phyloP scores from a whole-genome alignment of 2,113 vertebrate genomes.

The Numida meleagris region DNA sequence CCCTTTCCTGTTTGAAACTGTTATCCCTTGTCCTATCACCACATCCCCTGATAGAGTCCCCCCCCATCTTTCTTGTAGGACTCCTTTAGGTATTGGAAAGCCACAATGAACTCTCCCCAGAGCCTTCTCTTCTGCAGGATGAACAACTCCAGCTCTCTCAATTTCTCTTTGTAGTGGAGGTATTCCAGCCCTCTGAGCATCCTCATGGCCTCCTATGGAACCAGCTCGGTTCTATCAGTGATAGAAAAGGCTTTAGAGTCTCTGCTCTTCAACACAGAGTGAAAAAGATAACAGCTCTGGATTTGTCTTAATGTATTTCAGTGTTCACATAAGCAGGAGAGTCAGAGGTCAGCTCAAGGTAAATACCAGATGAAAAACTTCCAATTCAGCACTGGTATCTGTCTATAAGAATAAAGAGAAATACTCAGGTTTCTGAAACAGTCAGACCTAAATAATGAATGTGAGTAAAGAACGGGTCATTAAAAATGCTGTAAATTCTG shows the following conservation, averaged over 20 bases:
- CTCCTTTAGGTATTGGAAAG: neutral
- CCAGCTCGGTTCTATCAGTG: neutral
- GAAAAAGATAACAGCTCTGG: neutral
- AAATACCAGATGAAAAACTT: neutral
- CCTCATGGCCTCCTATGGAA: neutral
- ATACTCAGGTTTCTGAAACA: neutral
- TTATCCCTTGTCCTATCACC: neutral
- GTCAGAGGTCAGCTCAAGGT: neutral
- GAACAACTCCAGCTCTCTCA: neutral
- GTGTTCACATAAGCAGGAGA: neutral
- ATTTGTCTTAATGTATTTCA: neutral
- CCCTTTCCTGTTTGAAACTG: neutral
- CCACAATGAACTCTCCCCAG: neutral
- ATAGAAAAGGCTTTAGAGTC: neutral
- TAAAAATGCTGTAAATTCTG: slow-evolving; percentile 45
- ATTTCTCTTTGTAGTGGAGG: neutral
- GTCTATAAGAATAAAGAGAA: slow-evolving; percentile 12
- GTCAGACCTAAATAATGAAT: slow-evolving; percentile 45
- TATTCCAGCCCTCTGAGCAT: neutral
- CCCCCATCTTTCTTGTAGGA: neutral
- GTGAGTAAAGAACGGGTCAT: slow-evolving; percentile 36
- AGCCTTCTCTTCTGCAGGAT: neutral
- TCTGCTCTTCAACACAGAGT: neutral
- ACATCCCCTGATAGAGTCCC: neutral
- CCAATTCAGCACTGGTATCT: neutral